A percentile compares a stretch with the other conserved stretches of the same genome.
Evolutionary conservation across 2,888 invertebrate species (phyloP).

Genomic region (Conus canariensis): DNA sequence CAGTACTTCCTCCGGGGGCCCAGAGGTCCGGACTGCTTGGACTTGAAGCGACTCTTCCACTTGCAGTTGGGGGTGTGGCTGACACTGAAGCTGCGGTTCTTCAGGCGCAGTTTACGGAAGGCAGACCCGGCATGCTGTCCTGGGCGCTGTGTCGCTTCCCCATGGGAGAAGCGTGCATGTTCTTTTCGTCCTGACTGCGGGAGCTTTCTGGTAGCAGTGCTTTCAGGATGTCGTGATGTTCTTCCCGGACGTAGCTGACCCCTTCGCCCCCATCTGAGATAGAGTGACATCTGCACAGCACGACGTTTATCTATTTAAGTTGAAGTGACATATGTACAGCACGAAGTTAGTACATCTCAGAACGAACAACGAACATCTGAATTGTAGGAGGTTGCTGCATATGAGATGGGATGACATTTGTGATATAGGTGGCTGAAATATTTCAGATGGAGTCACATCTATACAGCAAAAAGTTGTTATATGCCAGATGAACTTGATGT

Average conservation of each 20-base stretch:
- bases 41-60: constrained; percentile 10
- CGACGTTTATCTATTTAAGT: no score
- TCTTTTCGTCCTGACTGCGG: constrained; percentile 42
- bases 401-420: neutral
- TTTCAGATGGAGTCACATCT: neutral
- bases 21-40: neutral
- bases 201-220: constrained; percentile 38
- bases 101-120: constrained; percentile 48
- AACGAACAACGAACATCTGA: no score
- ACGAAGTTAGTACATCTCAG: no score
- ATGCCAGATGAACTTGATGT: no score
- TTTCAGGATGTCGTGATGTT: constrained; percentile 52
- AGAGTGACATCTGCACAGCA: constrained; percentile 58
- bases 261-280: constrained; percentile 64
- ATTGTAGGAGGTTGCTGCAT: no score
- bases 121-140: constrained; percentile 41
- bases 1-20: neutral
- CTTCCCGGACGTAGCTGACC: constrained; percentile 57
- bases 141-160: constrained; percentile 48
- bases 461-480: no score
- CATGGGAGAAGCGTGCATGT: neutral
- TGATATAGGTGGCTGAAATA: neutral
- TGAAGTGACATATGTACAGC: no score
- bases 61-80: constrained; percentile 31
- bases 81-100: constrained; percentile 47